These are phyloP conservation scores for Stramonita haemastoma DNA, from an alignment of 2,888 invertebrate genomes.

Conservation along the genomic window DNA sequence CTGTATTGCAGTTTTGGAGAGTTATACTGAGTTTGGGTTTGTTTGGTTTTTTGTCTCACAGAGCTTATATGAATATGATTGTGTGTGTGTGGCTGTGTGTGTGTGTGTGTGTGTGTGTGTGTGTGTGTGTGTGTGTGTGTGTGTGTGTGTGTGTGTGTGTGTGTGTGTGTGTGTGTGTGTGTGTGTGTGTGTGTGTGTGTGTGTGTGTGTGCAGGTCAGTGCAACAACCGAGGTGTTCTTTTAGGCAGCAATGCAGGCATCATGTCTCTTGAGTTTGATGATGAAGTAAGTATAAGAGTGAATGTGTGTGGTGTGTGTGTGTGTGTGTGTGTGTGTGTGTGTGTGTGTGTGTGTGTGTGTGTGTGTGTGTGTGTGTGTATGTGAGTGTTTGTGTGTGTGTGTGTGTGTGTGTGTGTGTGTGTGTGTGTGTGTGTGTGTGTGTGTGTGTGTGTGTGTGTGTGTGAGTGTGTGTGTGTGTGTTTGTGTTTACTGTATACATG, in stretches of 20 bases:
- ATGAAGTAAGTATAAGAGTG: constrained; percentile 80
- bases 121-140: neutral
- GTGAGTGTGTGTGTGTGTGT: neutral
- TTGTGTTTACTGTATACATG: neutral
- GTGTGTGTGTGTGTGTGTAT: neutral
- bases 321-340: neutral
- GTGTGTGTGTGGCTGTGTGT: no score
- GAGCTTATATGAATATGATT: no score
- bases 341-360: constrained; percentile 1
- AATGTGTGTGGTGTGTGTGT: neutral
- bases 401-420: neutral
- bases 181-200: neutral
- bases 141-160: constrained; percentile 1
- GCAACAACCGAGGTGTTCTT: constrained; percentile 80
- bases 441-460: neutral
- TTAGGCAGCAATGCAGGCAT: constrained; percentile 97
- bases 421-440: neutral
- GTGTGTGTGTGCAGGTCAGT: constrained; percentile 63
- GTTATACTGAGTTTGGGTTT: no score
- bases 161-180: neutral
- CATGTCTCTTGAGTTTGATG: constrained; percentile 97
- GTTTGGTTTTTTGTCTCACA: no score
- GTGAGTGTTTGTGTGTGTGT: no score
- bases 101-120: no score
- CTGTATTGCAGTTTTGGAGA: no score